Base-by-base conservation (phyloP, 2,797 vertebrate species). In the Alcedo quadribrachys region DNA sequence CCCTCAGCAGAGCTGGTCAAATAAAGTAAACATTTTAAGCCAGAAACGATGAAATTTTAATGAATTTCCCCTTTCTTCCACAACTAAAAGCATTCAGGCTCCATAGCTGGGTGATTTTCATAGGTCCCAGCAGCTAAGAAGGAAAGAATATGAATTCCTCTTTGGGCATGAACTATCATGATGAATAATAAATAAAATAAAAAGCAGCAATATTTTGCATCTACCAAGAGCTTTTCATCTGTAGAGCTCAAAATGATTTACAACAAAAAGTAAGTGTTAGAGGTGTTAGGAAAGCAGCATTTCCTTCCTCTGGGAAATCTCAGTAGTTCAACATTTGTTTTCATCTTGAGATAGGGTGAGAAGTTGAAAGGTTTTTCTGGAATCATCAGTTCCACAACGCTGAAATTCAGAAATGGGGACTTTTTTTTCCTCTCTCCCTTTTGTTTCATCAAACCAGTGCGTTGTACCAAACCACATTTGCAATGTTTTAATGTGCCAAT, bases 151-250 rank as follows among this genome's bases (percentile, higher is more conserved):
- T 3, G 42, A 91, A 85, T 94, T 91, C 85, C 75, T 93, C 75
- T 89, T 93, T 88, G 81, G 95, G 83, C 68, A 93, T 28, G 65
- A 93, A 94, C 87, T 63, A 92, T 80, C 78, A 58, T 75, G 92
- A 94, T 95, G 91, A 95, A 96, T 96, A 96, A 96, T 96, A 93
- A 96, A 96, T 96, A 96, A 96, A 95, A 93, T 86, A 94, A 96
- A 94, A 91, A 95, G 94, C 85, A 88, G 91, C 75, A 81, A 90
- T 92, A 95, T 85, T 96, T 96, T 96, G 92, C 94, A 94, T 96
- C 90, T 94, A 90, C 70, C 85, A 67, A 81, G 85, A 95, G 91
- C 91, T 96, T 96, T 95, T 95, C 87, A 95, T 96, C 95, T 84
- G 75, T 57, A 67, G 87, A 93, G 85, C 92, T 96, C 92, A 96